Evolutionary conservation across 2,797 vertebrate genomes (phyloP).

Genomic region (Falco concolor): DNA sequence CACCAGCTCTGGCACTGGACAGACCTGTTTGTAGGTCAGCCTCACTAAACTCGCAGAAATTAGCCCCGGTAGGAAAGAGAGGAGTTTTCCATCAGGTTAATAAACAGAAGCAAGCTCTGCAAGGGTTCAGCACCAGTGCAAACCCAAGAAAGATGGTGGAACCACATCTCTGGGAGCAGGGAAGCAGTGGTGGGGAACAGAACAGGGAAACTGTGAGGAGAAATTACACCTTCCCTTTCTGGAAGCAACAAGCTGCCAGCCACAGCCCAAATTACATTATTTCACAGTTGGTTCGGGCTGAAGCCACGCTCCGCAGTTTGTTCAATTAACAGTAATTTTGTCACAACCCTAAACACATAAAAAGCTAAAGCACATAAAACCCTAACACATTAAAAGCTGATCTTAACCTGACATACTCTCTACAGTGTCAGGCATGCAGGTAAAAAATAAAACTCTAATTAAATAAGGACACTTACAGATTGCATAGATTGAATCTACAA

Average conservation of each 20-base stretch:
- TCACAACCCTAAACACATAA: background rate
- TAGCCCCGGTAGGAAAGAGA: background rate
- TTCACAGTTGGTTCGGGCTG: background rate
- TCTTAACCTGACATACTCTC: background rate
- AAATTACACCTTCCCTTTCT: background rate
- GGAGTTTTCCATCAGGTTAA: background rate
- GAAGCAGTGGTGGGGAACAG: background rate
- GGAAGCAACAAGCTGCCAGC: background rate
- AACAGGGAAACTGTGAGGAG: background rate
- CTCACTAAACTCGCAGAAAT: background rate
- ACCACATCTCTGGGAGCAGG: background rate
- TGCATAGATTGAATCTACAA: background rate
- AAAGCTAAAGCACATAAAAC: background rate
- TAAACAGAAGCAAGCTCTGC: background rate
- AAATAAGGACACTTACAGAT: background rate
- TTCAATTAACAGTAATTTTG: background rate
- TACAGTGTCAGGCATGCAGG: background rate
- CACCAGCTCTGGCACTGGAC: background rate
- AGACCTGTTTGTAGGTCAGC: background rate
- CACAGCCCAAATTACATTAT: background rate
- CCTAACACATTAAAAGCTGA: background rate
- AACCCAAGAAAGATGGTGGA: background rate
- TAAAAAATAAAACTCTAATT: background rate
- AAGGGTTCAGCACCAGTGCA: background rate
- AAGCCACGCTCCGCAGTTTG: background rate